A percentile compares a stretch with the other conserved stretches of the same genome.
Evolutionary conservation across 2,113 vertebrate genomes (phyloP).

Genomic region (Halichoerus grypus): DNA sequence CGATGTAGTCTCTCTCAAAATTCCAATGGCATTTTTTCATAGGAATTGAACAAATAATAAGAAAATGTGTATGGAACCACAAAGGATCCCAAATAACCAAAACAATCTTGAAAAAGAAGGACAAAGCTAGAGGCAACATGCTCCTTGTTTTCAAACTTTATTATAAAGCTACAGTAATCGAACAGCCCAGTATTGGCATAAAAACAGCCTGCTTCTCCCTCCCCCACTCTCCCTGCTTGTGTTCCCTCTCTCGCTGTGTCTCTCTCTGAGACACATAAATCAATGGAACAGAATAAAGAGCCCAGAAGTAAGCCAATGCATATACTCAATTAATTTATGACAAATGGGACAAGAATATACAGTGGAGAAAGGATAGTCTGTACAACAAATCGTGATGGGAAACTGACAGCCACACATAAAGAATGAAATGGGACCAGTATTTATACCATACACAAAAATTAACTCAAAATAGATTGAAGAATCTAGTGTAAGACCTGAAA

Average conservation of each 20-base stretch:
- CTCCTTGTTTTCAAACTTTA: background rate
- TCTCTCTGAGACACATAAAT: background rate
- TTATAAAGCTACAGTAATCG: background rate
- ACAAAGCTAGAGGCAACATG: background rate
- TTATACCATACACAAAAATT: background rate
- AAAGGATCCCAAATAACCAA: background rate
- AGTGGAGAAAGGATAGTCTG: background rate
- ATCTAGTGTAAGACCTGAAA: background rate
- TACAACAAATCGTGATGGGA: background rate
- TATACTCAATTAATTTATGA: background rate
- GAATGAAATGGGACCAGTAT: background rate
- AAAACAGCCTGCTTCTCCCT: background rate
- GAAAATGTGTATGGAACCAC: background rate
- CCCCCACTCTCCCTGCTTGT: no score
- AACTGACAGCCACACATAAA: background rate
- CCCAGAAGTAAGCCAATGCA: background rate
- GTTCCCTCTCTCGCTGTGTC: no score
- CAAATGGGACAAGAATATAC: background rate
- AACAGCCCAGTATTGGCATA: background rate
- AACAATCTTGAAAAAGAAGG: background rate
- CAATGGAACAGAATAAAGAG: background rate
- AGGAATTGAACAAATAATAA: background rate
- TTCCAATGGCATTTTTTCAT: background rate
- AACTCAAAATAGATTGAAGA: background rate
- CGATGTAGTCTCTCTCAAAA: background rate